Conservation (phyloP, 1,140 invertebrate genomes). For the Piezodorus guildinii region DNA sequence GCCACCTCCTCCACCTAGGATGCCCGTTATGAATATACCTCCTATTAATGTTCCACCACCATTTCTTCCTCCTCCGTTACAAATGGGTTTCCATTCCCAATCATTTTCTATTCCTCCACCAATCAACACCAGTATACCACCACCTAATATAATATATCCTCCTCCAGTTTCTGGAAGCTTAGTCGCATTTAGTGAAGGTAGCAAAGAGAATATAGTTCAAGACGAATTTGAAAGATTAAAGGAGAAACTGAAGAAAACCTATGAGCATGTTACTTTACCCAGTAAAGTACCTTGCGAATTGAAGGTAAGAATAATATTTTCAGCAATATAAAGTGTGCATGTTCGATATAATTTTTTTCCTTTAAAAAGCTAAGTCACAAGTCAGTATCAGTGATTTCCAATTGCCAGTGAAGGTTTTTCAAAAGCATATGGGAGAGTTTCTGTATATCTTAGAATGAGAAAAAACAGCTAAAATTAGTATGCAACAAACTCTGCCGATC, state of each 20-base stretch:
- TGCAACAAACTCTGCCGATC: too few species aligned
- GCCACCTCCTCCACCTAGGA: not conserved
- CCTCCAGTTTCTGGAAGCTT: not conserved
- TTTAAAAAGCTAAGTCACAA: too few species aligned
- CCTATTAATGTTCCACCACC: constrained; percentile 1
- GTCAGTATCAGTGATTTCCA: too few species aligned
- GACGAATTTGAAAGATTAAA: not conserved
- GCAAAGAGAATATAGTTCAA: not conserved
- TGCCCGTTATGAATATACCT: not conserved
- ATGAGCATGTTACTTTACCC: not conserved
- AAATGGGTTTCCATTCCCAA: too few species aligned
- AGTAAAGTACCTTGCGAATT: not conserved
- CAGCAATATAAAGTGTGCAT: too few species aligned
- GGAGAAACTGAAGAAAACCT: not conserved
- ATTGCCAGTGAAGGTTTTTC: too few species aligned
- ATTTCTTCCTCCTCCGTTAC: not conserved
- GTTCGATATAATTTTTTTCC: too few species aligned
- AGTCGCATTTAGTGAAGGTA: too few species aligned
- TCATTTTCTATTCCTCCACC: constrained; percentile 14
- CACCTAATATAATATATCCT: not conserved
- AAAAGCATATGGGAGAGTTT: too few species aligned
- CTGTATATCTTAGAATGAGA: too few species aligned
- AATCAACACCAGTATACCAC: not conserved
- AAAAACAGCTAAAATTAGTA: too few species aligned
- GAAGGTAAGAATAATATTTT: not conserved